Evolutionary conservation across 2,888 invertebrate genomes (phyloP).

Genomic region (Scelioninae gen. 2): DNA sequence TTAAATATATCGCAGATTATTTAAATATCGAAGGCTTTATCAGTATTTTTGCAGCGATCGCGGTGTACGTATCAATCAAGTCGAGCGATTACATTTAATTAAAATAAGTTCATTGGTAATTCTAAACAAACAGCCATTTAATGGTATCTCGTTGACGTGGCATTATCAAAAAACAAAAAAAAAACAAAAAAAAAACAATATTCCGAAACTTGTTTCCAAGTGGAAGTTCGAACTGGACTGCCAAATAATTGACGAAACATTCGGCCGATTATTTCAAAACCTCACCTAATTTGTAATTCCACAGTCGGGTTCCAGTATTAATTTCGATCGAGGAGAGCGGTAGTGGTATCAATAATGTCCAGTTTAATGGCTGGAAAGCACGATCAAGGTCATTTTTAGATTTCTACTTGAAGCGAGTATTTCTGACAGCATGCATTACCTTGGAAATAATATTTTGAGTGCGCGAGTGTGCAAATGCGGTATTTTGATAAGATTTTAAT

Average conservation of each 20-base stretch:
- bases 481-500: conserved; percentile 51
- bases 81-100: neutral
- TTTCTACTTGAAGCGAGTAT: conserved; percentile 19
- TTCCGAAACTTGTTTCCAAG: neutral
- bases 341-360: neutral
- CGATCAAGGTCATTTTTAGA: conserved; percentile 17
- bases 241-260: neutral
- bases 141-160: neutral
- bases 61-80: neutral
- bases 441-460: conserved; percentile 28
- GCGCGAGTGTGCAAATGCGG: conserved; percentile 35
- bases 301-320: neutral
- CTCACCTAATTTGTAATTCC: neutral
- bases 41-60: neutral
- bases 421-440: conserved; percentile 17
- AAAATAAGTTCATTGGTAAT: neutral
- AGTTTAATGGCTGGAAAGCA: neutral
- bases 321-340: neutral
- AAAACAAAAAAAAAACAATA: too few relatives aligned
- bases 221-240: neutral
- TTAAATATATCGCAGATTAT: too few relatives aligned
- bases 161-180: neutral
- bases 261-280: neutral
- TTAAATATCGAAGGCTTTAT: neutral
- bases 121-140: neutral